A percentile compares a stretch with the other conserved stretches of the same genome.
Conservation (phyloP, 2,113 vertebrate species). For the Chloropsis hardwickii region DNA sequence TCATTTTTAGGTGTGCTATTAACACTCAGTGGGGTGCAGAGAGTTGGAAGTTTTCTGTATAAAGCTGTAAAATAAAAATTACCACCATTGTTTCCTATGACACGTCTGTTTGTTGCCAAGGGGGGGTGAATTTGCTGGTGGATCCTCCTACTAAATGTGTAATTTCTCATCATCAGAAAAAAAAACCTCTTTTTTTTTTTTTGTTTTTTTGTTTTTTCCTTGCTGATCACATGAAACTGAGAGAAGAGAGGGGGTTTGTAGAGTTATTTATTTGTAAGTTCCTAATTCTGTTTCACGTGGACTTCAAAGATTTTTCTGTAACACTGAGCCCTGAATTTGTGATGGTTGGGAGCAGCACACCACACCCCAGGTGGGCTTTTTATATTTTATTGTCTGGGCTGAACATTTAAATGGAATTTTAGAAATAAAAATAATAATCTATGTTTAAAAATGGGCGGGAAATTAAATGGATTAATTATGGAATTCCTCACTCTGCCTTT, state of each 20-base stretch:
- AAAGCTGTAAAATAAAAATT: conserved; percentile 99
- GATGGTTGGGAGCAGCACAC: not conserved
- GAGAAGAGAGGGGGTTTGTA: not conserved
- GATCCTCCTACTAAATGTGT: not conserved
- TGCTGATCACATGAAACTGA: not conserved
- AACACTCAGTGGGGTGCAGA: conserved; percentile 88
- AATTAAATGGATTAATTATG: not conserved
- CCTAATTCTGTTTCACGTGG: not conserved
- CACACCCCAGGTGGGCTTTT: not conserved
- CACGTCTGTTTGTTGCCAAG: conserved; percentile 65
- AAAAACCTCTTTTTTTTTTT: not conserved
- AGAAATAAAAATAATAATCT: not conserved
- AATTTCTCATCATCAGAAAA: not conserved
- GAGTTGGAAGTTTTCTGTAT: conserved; percentile 94
- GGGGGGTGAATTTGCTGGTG: not conserved
- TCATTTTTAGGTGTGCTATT: conserved; percentile 93
- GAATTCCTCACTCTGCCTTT: not conserved
- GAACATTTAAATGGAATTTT: not conserved
- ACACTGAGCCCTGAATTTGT: not conserved
- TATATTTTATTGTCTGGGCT: not conserved
- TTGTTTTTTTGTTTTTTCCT: not conserved
- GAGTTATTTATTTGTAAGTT: not conserved
- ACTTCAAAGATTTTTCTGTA: not conserved
- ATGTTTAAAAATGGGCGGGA: not conserved
- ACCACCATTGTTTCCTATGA: conserved; percentile 96